Evolutionary conservation across 2,888 invertebrate species (phyloP), one percentile per base, ranked within the genome.

Genomic region (Sclerodermus sp.): DNA sequence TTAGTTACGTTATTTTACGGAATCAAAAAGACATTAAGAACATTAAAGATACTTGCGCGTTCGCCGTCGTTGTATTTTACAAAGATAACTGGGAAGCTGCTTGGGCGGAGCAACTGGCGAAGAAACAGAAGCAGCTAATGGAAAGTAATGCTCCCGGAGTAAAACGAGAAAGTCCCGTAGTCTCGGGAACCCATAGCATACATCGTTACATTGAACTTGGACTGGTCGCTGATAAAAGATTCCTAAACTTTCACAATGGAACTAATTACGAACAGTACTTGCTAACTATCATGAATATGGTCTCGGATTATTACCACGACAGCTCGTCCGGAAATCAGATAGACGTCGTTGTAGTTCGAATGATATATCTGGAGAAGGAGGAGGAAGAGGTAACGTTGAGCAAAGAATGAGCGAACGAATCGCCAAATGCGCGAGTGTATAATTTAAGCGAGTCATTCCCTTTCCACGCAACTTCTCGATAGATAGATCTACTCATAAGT

Each of bases 231-330:
- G 94, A 94, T 80, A 83, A 85, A 46, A 87, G 87, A 61, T 93
- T 94, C 90, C 85, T 90, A 50, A 87, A 89, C 49, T 93, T 89
- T 75, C 93, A 94, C 79, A 82, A 84, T 55, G 84, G 87, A 63
- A 86, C 87, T 62, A 89, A 90, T 71, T 83, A 92, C 63, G 88
- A 91, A 73, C 89, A 87, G 12, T 94, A 94, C 76, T 84, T 94
- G 36, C 82, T 94, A 41, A 93, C 93, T 38, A 87, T 94, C 53
- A 92, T 94, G 91, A 95, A 94, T 74, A 93, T 93, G 90, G 93
- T 85, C 78, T 87, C 90, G 1, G 85, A 87, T 9, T 79, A 88
- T 37, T 92, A 90, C 78, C 88, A 89, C 81, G 91, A 92, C 68
- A 89, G 89, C 9, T 89, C 88, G 46, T 89, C 92, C 58, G 94